Evolutionary conservation across 2,888 invertebrate genomes (phyloP).

Genomic region (Phaedon cochleariae): DNA sequence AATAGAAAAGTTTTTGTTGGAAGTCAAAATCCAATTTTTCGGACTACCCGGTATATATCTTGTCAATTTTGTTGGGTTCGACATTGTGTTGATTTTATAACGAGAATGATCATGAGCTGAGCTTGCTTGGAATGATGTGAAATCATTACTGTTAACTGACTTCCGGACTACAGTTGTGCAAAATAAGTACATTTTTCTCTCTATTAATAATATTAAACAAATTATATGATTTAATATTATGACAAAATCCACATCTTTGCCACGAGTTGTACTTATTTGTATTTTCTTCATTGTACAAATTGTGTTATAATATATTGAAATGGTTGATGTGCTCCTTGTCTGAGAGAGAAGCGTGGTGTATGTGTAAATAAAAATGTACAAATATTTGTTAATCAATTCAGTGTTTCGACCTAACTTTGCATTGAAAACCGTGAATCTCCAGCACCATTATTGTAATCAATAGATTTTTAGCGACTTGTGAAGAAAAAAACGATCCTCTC

Average conservation of each 20-base stretch:
- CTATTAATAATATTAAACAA: slow-evolving; percentile 47
- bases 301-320: slow-evolving; percentile 66
- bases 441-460: slow-evolving; percentile 41
- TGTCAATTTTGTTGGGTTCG: no score
- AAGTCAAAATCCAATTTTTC: no score
- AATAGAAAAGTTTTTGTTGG: no score
- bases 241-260: slow-evolving; percentile 67
- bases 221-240: slow-evolving; percentile 50
- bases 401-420: slow-evolving; percentile 41
- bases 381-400: slow-evolving; percentile 48
- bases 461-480: slow-evolving; percentile 12
- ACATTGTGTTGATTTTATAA: no score
- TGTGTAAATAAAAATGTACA: slow-evolving; percentile 46
- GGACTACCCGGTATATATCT: no score
- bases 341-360: slow-evolving; percentile 43
- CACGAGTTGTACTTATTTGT: slow-evolving; percentile 74
- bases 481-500: slow-evolving; percentile 31
- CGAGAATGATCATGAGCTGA: no score
- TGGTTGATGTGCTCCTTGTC: slow-evolving; percentile 55
- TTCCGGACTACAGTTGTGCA: slow-evolving; percentile 51
- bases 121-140: neutral
- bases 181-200: slow-evolving; percentile 55
- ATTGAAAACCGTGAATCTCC: slow-evolving; percentile 48
- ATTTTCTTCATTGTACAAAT: slow-evolving; percentile 73
- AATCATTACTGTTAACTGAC: neutral